These are phyloP conservation scores for Mellivora capensis DNA, from an alignment of 2,113 vertebrate genomes.

Conservation along the genomic window DNA sequence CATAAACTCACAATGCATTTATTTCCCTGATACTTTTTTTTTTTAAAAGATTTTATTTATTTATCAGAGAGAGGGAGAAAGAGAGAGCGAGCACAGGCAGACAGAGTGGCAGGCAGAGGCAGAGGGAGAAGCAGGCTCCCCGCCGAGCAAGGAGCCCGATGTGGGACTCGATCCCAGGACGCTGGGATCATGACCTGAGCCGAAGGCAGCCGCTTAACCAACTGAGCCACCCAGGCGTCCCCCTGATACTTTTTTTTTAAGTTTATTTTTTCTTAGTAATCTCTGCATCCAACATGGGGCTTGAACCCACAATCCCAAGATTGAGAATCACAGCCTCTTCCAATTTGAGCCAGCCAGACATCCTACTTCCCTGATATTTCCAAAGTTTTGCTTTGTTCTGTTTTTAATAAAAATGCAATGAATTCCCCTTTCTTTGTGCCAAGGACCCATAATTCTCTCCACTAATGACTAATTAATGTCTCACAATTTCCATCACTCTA, in stretches of 20 bases:
- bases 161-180: too few relatives aligned
- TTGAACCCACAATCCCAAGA: background rate
- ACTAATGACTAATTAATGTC: background rate
- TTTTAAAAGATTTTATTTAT: too few relatives aligned
- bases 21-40: background rate
- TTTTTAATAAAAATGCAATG: background rate
- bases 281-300: background rate
- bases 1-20: too few relatives aligned
- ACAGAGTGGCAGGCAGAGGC: too few relatives aligned
- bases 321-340: background rate
- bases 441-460: background rate
- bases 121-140: too few relatives aligned
- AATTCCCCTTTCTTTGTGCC: background rate
- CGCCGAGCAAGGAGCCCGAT: too few relatives aligned
- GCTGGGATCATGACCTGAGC: too few relatives aligned
- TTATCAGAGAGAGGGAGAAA: too few relatives aligned
- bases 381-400: background rate
- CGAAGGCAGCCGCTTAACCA: too few relatives aligned
- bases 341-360: background rate
- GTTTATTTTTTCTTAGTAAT: background rate
- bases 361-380: background rate
- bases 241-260: background rate
- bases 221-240: too few relatives aligned
- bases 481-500: background rate
- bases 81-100: too few relatives aligned